Base-by-base conservation (phyloP, 2,797 vertebrate species). In the Sebastiscus albofasciatus region DNA sequence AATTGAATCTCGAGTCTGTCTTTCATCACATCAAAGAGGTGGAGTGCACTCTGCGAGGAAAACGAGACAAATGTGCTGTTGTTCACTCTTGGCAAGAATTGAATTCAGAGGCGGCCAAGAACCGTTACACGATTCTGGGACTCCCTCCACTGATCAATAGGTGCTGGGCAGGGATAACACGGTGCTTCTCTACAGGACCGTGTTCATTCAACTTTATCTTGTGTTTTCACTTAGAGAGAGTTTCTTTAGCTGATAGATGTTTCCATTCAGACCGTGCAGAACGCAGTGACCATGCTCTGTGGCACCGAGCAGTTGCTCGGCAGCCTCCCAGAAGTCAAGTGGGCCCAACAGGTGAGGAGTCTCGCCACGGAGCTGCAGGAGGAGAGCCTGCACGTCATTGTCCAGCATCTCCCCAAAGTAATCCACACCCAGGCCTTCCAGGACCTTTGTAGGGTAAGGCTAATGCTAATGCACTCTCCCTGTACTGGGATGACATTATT, bases 251-350 rank as follows among this genome's bases (percentile, higher is more conserved):
- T 92, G 36, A 89, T 64, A 70, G 77, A 52, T 81, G 62, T 90
- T 87, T 87, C 65, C 68, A n/a, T 84, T 64, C 94, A 99, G 98
- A 97, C 91, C 80, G 94, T 96, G 75, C 96, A 96, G 93, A 98
- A 96, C 31, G 96, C 96, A 16, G 96, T 97, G 42, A 95, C 93
- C 52, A 90, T 96, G 87, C 92, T 99, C 85, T 98, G 97, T 94
- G 96, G 96, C 91, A 96, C 95, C 26, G 97, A 98, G 92, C 96
- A 96, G 81, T 92, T 99, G 73, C 94, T 98, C 78, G 93, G 91
- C 78, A 97, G 96, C 75, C 95, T 99, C 82, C 98, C 98, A 26
- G 97, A 96, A 85, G 97, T 99, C 72, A 99, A 97, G 87, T 98
- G 98, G 98, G 96, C 97, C 24, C 96, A 98, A 90, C 89, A 96